Evolutionary conservation across 2,113 vertebrate genomes (phyloP), one percentile per base, ranked within the genome.

Genomic region (Bubo bubo): DNA sequence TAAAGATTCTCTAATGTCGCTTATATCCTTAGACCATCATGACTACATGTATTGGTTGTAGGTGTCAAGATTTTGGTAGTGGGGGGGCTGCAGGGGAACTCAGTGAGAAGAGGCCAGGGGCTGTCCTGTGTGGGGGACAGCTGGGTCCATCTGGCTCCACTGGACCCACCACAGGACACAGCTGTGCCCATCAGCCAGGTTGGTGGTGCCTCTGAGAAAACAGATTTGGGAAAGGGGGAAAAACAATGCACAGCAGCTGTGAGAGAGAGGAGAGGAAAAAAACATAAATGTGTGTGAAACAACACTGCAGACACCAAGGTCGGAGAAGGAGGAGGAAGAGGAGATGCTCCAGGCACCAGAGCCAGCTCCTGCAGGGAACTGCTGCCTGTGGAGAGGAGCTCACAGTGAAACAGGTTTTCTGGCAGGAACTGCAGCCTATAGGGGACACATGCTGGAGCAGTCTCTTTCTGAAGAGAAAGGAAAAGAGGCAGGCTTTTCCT

Each of bases 381-480:
- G 49, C 17, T 37, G 49, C 12, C 32, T 41, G 5, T 1, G 0
- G 6, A n/a, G 47, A n/a, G 7, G 6, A 71, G 11, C 13, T 34
- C 39, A 35, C 17, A 12, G 30, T 50, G 35, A 26, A 49, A 5
- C 56, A 56, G 21, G 35, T 82, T 58, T 52, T 32, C 53, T 75
- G 37, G 12, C 23, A 37, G 32, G 12, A 60, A 52, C 9, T 66
- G 26, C 4, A 5, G 26, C 9, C 20, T 3, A 1, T 56, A 23
- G 21, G 41, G 16, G 34, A 73, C n/a, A 35, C 22, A 15, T 5
- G 5, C 22, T 27, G 43, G 26, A 22, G 14, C 59, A 22, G 26
- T 59, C 17, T 39, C 15, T 26, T 71, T 71, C 22, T 35, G 32
- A 66, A 50, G 32, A 26, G 21, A 41, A 41, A 15, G 43, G 39